Base-by-base conservation (phyloP, 2,113 vertebrate species). In the Mormyrus lacerda region DNA sequence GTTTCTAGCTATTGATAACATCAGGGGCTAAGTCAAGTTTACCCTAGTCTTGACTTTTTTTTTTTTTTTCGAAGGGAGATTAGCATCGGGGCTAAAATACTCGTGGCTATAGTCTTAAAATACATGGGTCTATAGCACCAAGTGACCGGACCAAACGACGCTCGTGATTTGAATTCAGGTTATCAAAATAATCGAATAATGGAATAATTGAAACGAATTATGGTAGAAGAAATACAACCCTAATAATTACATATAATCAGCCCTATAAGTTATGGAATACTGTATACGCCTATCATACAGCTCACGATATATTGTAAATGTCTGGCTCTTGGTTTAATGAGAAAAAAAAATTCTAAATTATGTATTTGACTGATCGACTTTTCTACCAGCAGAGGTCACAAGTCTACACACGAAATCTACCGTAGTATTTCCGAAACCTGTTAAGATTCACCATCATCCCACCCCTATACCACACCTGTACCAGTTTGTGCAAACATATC, bases 381-480 rank as follows among this genome's bases (percentile, higher is more conserved):
- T 19, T 13, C 35, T 53, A 58, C 87, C 87, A 45, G 87, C 51
- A 87, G 55, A 50, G 53, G 55, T 87, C 87, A 87, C 31, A 24
- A 21, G 31, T 86, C 44, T 31, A 1, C 48, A 53, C 47, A 7
- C 27, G n/a, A 51, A 47, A 86, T 48, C 35, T 27, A 27, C 87
- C 7, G 4, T 53, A 39, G 11, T 35, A 87, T 11, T 87, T 17
- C 17, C 3, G 35, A 39, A 24, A 58, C 31, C 39, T 65, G 87
- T 21, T 39, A 3, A 2, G 13, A 21, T 39, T 65, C 21, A 65
- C 53, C 35, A 44, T 58, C 19, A n/a, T 44, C 55, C 87, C 87
- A 44, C 53, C 53, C 87, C 87, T 65, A 53, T 7, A 44, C 87
- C 53, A 87, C 87, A 45, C 87, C 87, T 87, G 53, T 44, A 31